Evolutionary conservation across 1,140 invertebrate species (phyloP).

Genomic region (Neodiprion virginianus): DNA sequence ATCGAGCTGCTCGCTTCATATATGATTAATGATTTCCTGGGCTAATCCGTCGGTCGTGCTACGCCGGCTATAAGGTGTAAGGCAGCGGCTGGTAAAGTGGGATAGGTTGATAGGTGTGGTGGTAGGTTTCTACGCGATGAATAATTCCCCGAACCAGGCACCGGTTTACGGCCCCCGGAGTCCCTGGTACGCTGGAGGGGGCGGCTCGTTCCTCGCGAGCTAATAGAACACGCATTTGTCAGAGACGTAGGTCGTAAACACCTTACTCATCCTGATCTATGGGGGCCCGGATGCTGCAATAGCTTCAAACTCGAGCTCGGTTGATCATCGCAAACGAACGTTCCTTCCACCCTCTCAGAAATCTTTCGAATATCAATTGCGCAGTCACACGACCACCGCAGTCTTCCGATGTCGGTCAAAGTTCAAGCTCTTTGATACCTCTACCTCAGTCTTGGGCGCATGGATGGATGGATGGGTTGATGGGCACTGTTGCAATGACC

Average conservation of each 20-base stretch:
- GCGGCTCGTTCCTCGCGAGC: neutral
- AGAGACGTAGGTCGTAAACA: neutral
- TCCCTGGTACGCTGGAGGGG: no score
- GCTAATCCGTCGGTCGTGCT: neutral
- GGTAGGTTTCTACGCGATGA: no score
- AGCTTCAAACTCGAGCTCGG: no score
- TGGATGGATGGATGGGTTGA: conserved; percentile 16
- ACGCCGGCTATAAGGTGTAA: neutral
- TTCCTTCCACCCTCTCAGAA: conserved; percentile 33
- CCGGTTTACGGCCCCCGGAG: no score
- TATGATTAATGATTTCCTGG: neutral
- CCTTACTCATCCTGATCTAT: no score
- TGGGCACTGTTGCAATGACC: conserved; percentile 19
- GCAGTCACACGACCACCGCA: conserved; percentile 36
- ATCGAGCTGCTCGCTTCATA: neutral
- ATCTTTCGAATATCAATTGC: conserved; percentile 36
- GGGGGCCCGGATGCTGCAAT: no score
- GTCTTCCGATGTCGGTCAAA: conserved; percentile 12
- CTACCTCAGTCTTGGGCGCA: conserved; percentile 11
- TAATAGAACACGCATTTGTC: conserved; percentile 2
- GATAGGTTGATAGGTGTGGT: no score
- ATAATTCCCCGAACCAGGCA: no score
- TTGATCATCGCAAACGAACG: conserved; percentile 26
- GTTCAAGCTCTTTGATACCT: conserved; percentile 18
- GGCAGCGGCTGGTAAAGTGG: no score